Percentiles rank a stretch among this genome's conserved stretches.
Conservation (phyloP, 2,797 vertebrate species). For the Lepidocolaptes lacrymiger region DNA sequence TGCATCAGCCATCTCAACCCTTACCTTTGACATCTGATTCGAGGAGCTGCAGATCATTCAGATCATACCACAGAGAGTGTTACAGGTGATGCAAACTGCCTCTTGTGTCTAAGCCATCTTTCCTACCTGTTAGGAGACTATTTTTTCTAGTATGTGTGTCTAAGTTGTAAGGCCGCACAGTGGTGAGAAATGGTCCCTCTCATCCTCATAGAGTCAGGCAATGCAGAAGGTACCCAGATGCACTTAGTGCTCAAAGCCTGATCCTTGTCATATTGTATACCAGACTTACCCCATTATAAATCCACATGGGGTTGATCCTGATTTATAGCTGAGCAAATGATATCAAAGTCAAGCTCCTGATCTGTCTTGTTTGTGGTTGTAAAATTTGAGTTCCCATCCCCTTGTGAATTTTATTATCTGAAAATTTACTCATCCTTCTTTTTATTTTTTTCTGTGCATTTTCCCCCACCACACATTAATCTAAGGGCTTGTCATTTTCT, state of each 20-base stretch:
- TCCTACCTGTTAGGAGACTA: background rate
- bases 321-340: slow-evolving; percentile 39
- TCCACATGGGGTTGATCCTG: slow-evolving; percentile 17
- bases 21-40: background rate
- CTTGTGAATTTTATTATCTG: slow-evolving; percentile 13
- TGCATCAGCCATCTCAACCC: background rate
- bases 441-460: background rate
- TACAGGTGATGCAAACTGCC: background rate
- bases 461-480: background rate
- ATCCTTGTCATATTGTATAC: background rate
- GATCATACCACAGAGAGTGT: background rate
- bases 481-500: slow-evolving; percentile 2
- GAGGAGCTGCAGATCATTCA: background rate
- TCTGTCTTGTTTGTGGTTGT: slow-evolving; percentile 25
- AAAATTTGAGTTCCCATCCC: background rate
- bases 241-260: background rate
- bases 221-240: slow-evolving; percentile 43
- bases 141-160: background rate
- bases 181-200: background rate
- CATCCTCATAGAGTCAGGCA: background rate
- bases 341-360: slow-evolving; percentile 36
- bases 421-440: background rate
- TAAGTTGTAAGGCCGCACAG: background rate
- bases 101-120: background rate
- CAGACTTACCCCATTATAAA: slow-evolving; percentile 8